These are phyloP conservation scores for Andrena camellia DNA, from an alignment of 2,888 invertebrate species.

Conservation along the genomic window DNA sequence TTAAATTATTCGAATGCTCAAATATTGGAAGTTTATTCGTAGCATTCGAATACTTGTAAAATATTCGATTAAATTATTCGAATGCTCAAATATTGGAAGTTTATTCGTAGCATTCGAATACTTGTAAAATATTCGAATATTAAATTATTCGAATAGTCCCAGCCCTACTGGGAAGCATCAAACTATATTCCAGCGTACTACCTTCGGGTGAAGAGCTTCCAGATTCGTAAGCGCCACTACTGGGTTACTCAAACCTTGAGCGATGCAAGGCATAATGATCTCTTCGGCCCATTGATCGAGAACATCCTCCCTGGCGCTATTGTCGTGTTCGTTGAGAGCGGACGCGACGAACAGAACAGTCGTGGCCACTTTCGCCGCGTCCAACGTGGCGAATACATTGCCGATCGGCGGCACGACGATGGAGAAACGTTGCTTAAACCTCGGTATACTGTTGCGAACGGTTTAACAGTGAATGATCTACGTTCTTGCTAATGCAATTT, in stretches of 20 bases:
- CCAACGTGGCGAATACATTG: constrained; percentile 91
- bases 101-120: too few relatives aligned
- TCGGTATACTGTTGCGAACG: constrained; percentile 88
- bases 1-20: too few relatives aligned
- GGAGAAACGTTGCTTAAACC: constrained; percentile 95
- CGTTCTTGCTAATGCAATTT: background rate
- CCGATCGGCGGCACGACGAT: constrained; percentile 91
- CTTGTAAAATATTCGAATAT: too few relatives aligned
- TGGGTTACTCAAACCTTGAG: constrained; percentile 94
- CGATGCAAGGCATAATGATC: constrained; percentile 91
- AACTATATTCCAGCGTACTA: constrained; percentile 61
- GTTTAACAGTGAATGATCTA: constrained; percentile 17
- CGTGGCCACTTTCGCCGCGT: constrained; percentile 95
- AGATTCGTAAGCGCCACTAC: constrained; percentile 91
- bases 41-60: too few relatives aligned
- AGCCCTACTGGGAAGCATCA: too few relatives aligned
- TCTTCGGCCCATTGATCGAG: constrained; percentile 93
- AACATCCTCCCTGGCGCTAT: constrained; percentile 87
- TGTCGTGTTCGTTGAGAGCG: constrained; percentile 86
- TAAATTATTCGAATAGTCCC: too few relatives aligned
- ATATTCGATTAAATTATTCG: too few relatives aligned
- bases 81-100: too few relatives aligned
- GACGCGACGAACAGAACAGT: constrained; percentile 93
- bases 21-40: too few relatives aligned
- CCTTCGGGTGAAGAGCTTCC: constrained; percentile 90